Base-by-base conservation (phyloP, 2,888 invertebrate species). In the Dilophus febrilis region DNA sequence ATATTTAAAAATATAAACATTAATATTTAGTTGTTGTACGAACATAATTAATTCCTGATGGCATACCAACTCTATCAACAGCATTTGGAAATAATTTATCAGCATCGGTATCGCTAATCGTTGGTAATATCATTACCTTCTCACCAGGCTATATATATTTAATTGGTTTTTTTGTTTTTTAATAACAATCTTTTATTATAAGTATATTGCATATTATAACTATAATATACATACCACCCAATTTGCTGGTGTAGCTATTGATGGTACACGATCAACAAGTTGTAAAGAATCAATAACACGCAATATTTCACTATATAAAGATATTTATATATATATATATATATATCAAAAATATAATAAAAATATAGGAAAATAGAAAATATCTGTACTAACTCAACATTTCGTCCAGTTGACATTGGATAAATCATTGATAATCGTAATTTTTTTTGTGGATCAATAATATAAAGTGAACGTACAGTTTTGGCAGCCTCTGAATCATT, bases 231-330 rank as follows among this genome's bases (percentile, higher is more conserved):
- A 64, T 64, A 83, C 82, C 62, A 72, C 70, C 88, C 90, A 90
- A 57, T 86, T 79, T 18, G 77, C 87, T 16, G 88, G 88, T 4
- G 88, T 90, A 8, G 86, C 88, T 42, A 84, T 70, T 43, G 79
- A 66, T 48, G 78, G 76, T 40, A 71, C 62, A 42, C 64, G 67
- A 47, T 76, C 75, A 2, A 78, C 79, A 46, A 90, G 63, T 59
- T 86, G 85, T 33, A 88, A 66, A 1, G 86, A 85, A 56, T 88
- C 87, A 45, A 88, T 71, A 18, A 79, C 78, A 42, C 88, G 71
- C 18, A 90, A 62, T 45, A 90, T 78, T 66, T 90, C 88, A 64
- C 86, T 87, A 12, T 12, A 37, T 7, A 3, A 22, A 22, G 5
- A 22, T 31, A 31, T 10, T 38, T 3, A 37, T 28, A 11, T 11